These are phyloP conservation scores for Nomada fucata DNA, from an alignment of 2,888 invertebrate genomes.

Conservation along the genomic window DNA sequence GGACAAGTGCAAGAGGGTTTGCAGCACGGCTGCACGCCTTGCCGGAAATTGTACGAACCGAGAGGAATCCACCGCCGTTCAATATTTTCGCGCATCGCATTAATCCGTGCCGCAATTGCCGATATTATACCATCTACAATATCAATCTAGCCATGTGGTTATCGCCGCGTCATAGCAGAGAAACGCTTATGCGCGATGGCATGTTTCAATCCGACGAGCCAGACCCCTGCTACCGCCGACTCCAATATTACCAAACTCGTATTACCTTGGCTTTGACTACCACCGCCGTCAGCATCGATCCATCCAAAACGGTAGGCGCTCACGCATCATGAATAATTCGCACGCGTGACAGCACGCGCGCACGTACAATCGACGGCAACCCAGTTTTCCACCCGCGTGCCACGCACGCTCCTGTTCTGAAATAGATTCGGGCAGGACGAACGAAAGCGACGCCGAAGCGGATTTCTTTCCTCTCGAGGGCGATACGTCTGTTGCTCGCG, in stretches of 20 bases:
- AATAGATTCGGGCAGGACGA: too few species aligned
- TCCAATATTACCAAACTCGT: conserved; percentile 57
- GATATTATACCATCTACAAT: conserved; percentile 49
- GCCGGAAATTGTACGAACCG: too few species aligned
- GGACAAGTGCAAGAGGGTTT: not conserved
- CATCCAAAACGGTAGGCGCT: conserved; percentile 37
- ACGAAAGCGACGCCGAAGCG: too few species aligned
- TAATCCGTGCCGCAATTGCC: conserved; percentile 51
- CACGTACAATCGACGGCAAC: conserved; percentile 29
- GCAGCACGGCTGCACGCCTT: not conserved
- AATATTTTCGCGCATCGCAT: conserved; percentile 12
- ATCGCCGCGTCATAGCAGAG: conserved; percentile 45
- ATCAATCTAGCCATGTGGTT: conserved; percentile 54
- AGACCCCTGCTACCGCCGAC: conserved; percentile 12
- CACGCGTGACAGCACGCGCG: conserved; percentile 28
- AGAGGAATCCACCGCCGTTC: too few species aligned
- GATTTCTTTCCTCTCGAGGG: not conserved
- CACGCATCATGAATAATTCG: conserved; percentile 51
- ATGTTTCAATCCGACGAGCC: conserved; percentile 39
- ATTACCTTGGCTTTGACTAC: conserved; percentile 57
- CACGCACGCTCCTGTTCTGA: too few species aligned
- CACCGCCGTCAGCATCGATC: conserved; percentile 57
- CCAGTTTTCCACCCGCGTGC: not conserved
- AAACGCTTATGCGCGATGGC: conserved; percentile 38
- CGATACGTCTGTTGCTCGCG: not conserved